Percentiles rank a stretch among this genome's conserved stretches.
Conservation (phyloP, 2,888 invertebrate genomes). For the Dolichopus griseipennis region DNA sequence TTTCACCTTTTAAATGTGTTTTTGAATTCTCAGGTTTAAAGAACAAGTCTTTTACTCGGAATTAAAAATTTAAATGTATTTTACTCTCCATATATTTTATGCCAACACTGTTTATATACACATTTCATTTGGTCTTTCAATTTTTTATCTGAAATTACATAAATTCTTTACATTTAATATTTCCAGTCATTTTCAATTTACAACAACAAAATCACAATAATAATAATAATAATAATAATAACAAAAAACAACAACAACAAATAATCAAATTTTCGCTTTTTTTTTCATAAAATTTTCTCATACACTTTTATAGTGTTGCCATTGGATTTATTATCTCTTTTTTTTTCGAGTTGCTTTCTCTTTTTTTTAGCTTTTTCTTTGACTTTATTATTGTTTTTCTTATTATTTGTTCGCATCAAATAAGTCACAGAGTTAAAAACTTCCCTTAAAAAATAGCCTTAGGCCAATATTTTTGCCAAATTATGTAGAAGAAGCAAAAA, state of each 20-base stretch:
- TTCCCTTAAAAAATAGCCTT: background rate
- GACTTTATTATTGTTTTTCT: background rate
- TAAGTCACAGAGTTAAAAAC: background rate
- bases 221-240: background rate
- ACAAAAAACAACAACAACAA: background rate
- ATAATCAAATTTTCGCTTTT: background rate
- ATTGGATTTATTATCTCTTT: no score
- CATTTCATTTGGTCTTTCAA: background rate
- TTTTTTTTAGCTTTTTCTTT: no score
- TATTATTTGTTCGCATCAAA: background rate
- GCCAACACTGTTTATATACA: no score
- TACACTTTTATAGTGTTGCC: background rate
- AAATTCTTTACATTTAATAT: background rate
- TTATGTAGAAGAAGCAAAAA: conserved; percentile 2
- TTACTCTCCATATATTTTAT: no score
- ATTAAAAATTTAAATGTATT: no score
- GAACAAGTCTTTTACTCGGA: no score
- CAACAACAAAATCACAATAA: background rate
- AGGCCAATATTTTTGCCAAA: background rate
- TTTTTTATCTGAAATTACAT: background rate
- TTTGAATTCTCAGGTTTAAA: no score
- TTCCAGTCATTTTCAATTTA: background rate
- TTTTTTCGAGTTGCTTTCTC: background rate
- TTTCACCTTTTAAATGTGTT: no score
- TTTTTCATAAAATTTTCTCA: background rate